Base-by-base conservation (phyloP, 1,140 invertebrate species). In the Lasaia peninsularis region DNA sequence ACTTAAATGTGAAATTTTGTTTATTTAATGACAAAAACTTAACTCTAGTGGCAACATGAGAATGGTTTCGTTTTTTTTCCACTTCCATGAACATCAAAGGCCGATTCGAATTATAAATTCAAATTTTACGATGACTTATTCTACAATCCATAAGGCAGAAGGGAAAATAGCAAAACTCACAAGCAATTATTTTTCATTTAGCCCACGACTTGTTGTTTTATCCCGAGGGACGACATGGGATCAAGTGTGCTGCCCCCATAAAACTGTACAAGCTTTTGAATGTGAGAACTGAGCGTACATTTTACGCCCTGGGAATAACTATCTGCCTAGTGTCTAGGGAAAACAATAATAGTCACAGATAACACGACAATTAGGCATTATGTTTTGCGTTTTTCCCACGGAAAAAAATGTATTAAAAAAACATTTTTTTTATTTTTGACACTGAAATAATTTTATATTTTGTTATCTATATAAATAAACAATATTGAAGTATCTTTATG, bases 121-220 rank as follows among this genome's bases (percentile, higher is more conserved):
- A 28, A 6, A 28, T 28, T 2, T 28, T 6, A 0, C 24, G 24
- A 28, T 28, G 24, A 28, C 24, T 28, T 1, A 28, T 28, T 28
- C 8, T 2, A 28, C 2, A 28, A 2, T 0, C 24, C 5, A 7
- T 28, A 28, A 28, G 14, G 28, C 32, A 8, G 8, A 32, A 52
- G 50, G 50, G 24, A 10, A 28, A 28, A 32, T 10, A 52, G 9
- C 28, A 20, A 32, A 50, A 16, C 24, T 48, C 60, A 56, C 60
- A 66, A 69, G 65, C 78, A 78, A 87, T 88, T 85, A 88, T 83
- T 88, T 88, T 88, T 88, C 80, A 88, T 88, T 88, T 85, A 87
- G 70, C 73, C 54, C 57, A 63, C 64, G 62, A 78, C 76, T 83
- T 77, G 76, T 72, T 52, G 71, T 69, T 40, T 50, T 59, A 65